A percentile compares a stretch with the other conserved stretches of the same genome.
Conservation (phyloP, 2,888 invertebrate genomes). For the Callinectes sapidus region DNA sequence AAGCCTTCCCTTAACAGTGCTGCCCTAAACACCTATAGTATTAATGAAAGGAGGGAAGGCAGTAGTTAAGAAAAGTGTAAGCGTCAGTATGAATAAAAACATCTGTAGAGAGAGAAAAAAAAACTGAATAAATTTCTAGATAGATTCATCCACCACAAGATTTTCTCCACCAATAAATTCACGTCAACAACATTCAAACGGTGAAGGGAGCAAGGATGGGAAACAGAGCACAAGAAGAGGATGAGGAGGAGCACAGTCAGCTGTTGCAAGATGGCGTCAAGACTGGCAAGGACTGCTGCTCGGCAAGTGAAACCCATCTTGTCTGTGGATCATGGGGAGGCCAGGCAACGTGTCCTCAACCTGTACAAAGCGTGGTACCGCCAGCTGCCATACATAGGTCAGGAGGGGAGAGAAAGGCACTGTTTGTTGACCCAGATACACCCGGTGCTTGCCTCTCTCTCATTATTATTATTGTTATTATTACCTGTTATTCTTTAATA, state of each 20-base stretch:
- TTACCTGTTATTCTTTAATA: neutral
- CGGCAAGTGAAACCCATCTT: slow-evolving; percentile 90
- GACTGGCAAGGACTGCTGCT: slow-evolving; percentile 74
- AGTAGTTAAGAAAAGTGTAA: no score
- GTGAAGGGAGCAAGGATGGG: neutral
- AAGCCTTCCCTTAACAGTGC: no score
- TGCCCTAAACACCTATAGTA: no score
- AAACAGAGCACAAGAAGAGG: neutral
- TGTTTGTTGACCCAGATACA: no score
- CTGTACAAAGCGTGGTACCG: slow-evolving; percentile 96
- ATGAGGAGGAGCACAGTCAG: neutral
- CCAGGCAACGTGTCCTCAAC: slow-evolving; percentile 87
- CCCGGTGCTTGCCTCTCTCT: neutral
- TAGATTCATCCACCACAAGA: no score
- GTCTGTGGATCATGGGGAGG: slow-evolving; percentile 86
- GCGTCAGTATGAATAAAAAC: neutral
- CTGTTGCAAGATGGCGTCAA: slow-evolving; percentile 64
- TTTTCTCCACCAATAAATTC: neutral
- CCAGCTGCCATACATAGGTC: slow-evolving; percentile 91
- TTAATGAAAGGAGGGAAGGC: no score
- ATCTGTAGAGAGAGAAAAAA: neutral
- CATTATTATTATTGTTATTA: neutral
- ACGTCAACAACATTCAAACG: neutral
- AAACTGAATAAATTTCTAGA: no score
- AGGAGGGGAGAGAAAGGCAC: slow-evolving; percentile 74